Percentiles rank a stretch among this genome's conserved stretches.
Conservation (phyloP, 1,140 invertebrate genomes). For the Pseudoatta argentina region DNA sequence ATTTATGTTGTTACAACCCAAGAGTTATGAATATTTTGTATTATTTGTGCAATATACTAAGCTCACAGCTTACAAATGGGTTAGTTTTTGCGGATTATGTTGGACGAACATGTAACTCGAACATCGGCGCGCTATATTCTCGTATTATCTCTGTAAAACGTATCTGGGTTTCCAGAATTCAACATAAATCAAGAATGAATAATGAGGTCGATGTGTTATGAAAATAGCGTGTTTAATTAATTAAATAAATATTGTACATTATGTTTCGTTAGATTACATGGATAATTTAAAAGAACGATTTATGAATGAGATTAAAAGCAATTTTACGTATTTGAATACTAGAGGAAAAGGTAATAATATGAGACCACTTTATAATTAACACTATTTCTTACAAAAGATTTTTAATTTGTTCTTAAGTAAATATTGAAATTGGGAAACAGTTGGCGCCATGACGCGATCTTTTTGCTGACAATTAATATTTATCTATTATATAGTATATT, state of each 20-base stretch:
- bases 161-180: constrained; percentile 30
- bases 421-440: too few relatives aligned
- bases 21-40: constrained; percentile 35
- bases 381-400: too few relatives aligned
- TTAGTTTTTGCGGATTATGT: constrained; percentile 44
- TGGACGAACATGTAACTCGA: constrained; percentile 38
- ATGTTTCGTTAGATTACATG: background rate
- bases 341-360: too few relatives aligned
- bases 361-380: too few relatives aligned
- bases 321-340: background rate
- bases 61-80: constrained; percentile 16
- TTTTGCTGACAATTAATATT: too few relatives aligned
- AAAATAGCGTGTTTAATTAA: constrained; percentile 38
- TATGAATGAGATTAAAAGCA: background rate
- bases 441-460: too few relatives aligned
- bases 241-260: constrained; percentile 15
- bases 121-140: constrained; percentile 27
- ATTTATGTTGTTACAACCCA: background rate
- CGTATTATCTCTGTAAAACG: constrained; percentile 45
- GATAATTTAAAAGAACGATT: background rate
- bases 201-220: constrained; percentile 28
- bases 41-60: constrained; percentile 11
- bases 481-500: too few relatives aligned
- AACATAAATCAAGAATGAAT: constrained; percentile 50
- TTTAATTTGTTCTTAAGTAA: too few relatives aligned